These are phyloP conservation scores for Tipula confusa DNA, from an alignment of 2,888 invertebrate species.

Conservation along the genomic window DNA sequence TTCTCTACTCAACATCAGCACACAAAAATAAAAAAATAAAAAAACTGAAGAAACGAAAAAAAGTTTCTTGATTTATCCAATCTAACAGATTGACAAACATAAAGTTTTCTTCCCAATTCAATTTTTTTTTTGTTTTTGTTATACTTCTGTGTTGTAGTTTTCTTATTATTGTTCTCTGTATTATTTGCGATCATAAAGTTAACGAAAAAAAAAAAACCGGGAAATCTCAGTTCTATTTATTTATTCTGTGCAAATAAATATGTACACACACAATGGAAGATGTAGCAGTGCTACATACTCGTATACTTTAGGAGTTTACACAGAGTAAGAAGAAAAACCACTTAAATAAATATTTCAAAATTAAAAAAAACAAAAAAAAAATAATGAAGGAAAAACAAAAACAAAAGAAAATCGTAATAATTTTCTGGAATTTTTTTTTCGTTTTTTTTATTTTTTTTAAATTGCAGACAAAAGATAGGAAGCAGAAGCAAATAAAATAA, in stretches of 20 bases:
- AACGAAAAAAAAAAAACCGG: background rate
- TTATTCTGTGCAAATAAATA: constrained; percentile 17
- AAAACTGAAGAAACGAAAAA: too few relatives aligned
- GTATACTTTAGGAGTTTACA: background rate
- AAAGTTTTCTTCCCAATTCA: background rate
- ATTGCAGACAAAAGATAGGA: background rate
- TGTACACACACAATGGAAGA: background rate
- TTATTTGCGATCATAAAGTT: constrained; percentile 17
- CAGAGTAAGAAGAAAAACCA: background rate
- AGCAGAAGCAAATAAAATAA: background rate
- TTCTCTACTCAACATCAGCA: background rate
- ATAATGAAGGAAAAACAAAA: background rate
- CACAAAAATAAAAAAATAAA: background rate
- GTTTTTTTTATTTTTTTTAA: background rate
- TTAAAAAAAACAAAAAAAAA: background rate
- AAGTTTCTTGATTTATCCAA: background rate
- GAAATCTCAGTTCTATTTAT: constrained; percentile 12
- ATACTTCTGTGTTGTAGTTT: too few relatives aligned
- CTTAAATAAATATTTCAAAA: constrained; percentile 12
- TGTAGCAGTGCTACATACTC: background rate
- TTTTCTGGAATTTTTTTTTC: background rate
- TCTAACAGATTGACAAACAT: constrained; percentile 20
- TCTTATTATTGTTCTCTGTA: background rate
- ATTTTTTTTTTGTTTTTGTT: background rate
- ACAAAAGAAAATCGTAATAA: constrained; percentile 12